Evolutionary conservation across 2,797 vertebrate genomes (phyloP), one percentile per base, ranked within the genome.

Genomic region (Argentina silus): DNA sequence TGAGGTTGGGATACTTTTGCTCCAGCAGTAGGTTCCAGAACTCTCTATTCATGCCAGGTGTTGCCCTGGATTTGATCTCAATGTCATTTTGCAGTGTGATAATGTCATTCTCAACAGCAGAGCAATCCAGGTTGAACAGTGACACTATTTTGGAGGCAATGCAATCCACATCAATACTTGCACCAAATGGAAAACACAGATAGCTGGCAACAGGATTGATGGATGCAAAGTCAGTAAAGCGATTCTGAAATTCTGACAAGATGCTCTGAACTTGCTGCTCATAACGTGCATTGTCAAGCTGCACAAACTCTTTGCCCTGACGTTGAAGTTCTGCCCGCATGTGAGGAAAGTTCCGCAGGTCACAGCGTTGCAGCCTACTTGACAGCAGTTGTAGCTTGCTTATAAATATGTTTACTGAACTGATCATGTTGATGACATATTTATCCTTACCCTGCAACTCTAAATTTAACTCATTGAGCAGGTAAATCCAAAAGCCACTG

Each of bases 21-120:
- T 67, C 59, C 47, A 66, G 0, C 43, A 78, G 47, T 17, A 75
- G 62, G 3, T 70, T 63, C 69, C 81, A 77, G 23, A 79, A 67
- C 4, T 62, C 19, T 42, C 44, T 67, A 62, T 50, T 75, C 14
- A 60, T 64, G 19, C 8, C 71, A 78, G 45, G 6, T 67, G 70
- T 68, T 79, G 73, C 62, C 27, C 75, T 81, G 73, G 45, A 77
- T 80, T 73, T 84, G 6, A 81, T 69, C 23, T 72, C 65, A 77
- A 67, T 73, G 59, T 74, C 68, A 79, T 70, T 81, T 75, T 81
- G 63, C 27, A 79, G 63, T 27, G 68, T 79, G 27, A 81, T 48
- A 79, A 79, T 78, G 53, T 85, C 65, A 76, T 75, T 74, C 74
- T 81, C 64, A 19, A 78, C 59, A 59, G 69, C 65, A 77, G 45